Evolutionary conservation across 2,113 vertebrate species (phyloP).

Genomic region (Phodopus roborovskii): DNA sequence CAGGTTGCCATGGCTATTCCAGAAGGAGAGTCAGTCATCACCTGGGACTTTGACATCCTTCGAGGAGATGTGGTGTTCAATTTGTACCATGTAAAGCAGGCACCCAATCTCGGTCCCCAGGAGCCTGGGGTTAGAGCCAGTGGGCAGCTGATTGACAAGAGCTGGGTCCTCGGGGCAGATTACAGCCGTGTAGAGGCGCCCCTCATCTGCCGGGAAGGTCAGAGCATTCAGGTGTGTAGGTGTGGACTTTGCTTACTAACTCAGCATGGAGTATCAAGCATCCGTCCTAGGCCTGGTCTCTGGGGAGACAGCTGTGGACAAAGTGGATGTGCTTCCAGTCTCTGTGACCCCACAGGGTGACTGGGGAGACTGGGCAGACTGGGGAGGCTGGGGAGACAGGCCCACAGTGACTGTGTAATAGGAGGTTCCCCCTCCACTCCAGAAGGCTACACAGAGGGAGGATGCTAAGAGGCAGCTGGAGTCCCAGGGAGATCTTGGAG

Average conservation of each 20-base stretch:
- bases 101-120: constrained; percentile 66
- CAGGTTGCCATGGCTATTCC: constrained; percentile 89
- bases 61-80: constrained; percentile 90
- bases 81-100: constrained; percentile 89
- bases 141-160: constrained; percentile 84
- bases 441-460: no score
- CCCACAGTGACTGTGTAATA: neutral
- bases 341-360: neutral
- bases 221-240: constrained; percentile 90
- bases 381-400: neutral
- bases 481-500: neutral
- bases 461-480: neutral
- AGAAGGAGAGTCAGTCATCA: constrained; percentile 91
- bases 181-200: constrained; percentile 89
- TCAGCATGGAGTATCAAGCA: fast-evolving
- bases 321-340: neutral
- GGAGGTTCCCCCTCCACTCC: no score
- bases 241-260: neutral
- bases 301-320: neutral
- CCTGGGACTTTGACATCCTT: constrained; percentile 93
- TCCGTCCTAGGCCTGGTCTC: fast-evolving
- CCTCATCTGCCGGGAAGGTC: constrained; percentile 89
- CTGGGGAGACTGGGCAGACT: no score
- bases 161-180: constrained; percentile 86
- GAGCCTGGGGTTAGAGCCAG: constrained; percentile 82